Percentiles rank a stretch among this genome's conserved stretches.
These are phyloP conservation scores for Acanthopleura granulata DNA, from an alignment of 2,888 invertebrate genomes.

Conservation along the genomic window DNA sequence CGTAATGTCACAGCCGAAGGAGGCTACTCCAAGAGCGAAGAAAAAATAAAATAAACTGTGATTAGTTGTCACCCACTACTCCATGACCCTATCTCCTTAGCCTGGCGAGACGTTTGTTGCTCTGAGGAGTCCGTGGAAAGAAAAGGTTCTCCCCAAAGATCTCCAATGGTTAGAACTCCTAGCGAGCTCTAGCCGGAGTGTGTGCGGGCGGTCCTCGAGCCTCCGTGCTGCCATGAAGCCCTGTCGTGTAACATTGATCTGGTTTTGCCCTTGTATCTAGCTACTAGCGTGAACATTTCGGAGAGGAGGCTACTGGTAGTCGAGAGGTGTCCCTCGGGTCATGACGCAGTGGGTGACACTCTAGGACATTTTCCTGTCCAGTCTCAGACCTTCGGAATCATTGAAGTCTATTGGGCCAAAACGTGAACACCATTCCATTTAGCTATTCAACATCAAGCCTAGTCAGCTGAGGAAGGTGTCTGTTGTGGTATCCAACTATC, in stretches of 20 bases:
- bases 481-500: neutral
- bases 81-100: neutral
- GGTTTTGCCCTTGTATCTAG: too few relatives aligned
- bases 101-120: too few relatives aligned
- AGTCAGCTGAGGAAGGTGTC: neutral
- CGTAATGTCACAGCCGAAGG: neutral
- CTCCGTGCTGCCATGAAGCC: too few relatives aligned
- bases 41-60: neutral
- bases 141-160: too few relatives aligned
- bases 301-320: too few relatives aligned
- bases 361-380: slow-evolving; percentile 9
- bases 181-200: too few relatives aligned
- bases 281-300: too few relatives aligned
- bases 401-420: slow-evolving; percentile 18
- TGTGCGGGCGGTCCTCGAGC: too few relatives aligned
- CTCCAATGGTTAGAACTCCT: too few relatives aligned
- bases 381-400: neutral
- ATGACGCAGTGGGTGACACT: slow-evolving; percentile 3
- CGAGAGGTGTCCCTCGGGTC: neutral
- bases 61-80: slow-evolving; percentile 11
- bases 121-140: too few relatives aligned
- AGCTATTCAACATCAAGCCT: slow-evolving; percentile 6
- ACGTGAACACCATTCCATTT: slow-evolving; percentile 19
- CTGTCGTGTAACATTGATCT: too few relatives aligned
- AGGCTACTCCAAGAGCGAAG: neutral